A percentile compares a stretch with the other conserved stretches of the same genome.
Evolutionary conservation across 2,113 vertebrate genomes (phyloP).

Genomic region (Tragelaphus scriptus): DNA sequence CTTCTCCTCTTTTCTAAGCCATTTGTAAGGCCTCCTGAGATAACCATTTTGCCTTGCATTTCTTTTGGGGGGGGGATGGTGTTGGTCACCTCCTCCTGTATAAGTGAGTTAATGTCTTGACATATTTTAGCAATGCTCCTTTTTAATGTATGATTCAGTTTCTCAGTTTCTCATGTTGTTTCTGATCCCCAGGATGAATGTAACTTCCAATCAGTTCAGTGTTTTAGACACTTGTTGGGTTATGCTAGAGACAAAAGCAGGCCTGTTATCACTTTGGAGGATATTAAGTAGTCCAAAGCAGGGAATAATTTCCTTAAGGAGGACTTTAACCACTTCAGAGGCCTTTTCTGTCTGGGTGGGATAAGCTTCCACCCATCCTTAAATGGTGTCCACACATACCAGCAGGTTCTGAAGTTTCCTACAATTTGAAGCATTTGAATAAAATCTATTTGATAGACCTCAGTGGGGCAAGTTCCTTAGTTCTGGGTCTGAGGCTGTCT

Average conservation of each 20-base stretch:
- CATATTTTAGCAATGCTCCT: not conserved
- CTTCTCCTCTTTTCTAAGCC: not conserved
- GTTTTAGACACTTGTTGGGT: not conserved
- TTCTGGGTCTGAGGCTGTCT: not conserved
- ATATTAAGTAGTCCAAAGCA: not conserved
- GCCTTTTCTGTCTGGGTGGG: not conserved
- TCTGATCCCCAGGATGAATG: not conserved
- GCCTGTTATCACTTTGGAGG: not conserved
- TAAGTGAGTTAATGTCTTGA: not conserved
- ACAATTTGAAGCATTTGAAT: not conserved
- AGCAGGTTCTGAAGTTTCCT: not conserved
- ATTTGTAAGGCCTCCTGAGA: not conserved
- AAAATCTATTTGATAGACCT: not conserved
- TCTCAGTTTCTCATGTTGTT: not conserved
- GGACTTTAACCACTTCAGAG: not conserved
- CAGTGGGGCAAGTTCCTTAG: not conserved
- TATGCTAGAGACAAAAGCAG: not conserved
- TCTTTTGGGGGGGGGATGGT: not conserved
- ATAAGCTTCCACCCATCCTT: not conserved
- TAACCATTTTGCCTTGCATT: not conserved
- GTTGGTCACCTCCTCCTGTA: not conserved
- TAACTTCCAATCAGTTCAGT: not conserved
- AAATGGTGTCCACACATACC: not conserved
- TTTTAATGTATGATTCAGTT: not conserved
- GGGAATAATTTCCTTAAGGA: not conserved